Base-by-base conservation (phyloP, 1,140 invertebrate genomes). In the Meloidogyne chitwoodi region DNA sequence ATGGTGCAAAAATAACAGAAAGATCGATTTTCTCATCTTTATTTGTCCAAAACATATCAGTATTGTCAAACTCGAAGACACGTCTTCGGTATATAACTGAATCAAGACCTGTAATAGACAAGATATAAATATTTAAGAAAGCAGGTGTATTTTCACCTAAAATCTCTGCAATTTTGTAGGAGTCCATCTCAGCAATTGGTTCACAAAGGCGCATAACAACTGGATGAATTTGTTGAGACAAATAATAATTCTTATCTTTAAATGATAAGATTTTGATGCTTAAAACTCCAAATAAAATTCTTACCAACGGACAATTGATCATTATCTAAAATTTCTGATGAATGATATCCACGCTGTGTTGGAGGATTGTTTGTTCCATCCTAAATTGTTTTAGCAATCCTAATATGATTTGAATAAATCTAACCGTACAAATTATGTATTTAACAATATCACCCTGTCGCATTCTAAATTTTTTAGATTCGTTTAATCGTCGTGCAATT, bases 121-220 rank as follows among this genome's bases (percentile, higher is more conserved):
- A 27, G 64, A 64, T 16, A n/a, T 2, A 12, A 62, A 62, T 63
- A 73, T 73, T 38, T 12, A 75, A 26, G 76, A 76, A 8, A 44
- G 41, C 19, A 6, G 19, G 19, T 19, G 68, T 31, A 68, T 11
- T 24, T 11, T 69, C n/a, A 78, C 95, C 96, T 70, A 99, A 89
- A 86, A 92, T 92, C 85, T 94, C 91, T 3, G 96, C 96, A 65
- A 99, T 91, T 74, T 93, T 90, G 69, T 92, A 92, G 29, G 93
- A 91, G 89, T 98, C 95, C 71, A 93, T 93, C 2, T 94, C 94
- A 80, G 96, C 93, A 41, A 99, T 93, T 19, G 95, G 95, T 78
- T 97, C 94, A 85, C 94, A 95, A 79, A 99, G 91, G 76, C 96
- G 90, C 19, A 93, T 92, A 71, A 98, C 91, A 0, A 99, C 94